These are phyloP conservation scores for Centrocercus urophasianus DNA, from an alignment of 2,113 vertebrate species.

Conservation along the genomic window DNA sequence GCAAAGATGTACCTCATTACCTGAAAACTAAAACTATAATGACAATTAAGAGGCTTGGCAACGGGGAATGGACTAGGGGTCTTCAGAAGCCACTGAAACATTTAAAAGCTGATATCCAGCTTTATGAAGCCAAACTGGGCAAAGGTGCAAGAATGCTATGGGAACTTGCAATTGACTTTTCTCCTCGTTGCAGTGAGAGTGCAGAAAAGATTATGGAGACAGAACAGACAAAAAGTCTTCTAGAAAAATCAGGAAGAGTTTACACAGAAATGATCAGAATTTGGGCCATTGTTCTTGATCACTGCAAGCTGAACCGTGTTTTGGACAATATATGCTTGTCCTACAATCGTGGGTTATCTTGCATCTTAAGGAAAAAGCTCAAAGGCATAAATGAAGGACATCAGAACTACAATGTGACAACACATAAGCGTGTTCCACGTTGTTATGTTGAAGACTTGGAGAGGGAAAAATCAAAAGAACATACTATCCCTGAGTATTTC, in stretches of 20 bases:
- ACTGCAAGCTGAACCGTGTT: conserved; percentile 75
- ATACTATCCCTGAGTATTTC: conserved; percentile 74
- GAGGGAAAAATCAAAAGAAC: conserved; percentile 32
- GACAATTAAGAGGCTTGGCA: conserved; percentile 80
- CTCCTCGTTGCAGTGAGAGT: conserved; percentile 83
- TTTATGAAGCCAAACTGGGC: conserved; percentile 82
- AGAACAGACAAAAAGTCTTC: neutral
- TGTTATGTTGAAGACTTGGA: conserved; percentile 80
- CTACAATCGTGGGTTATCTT: conserved; percentile 80
- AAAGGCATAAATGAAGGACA: conserved; percentile 74
- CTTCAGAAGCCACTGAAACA: conserved; percentile 80
- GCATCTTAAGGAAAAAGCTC: conserved; percentile 82
- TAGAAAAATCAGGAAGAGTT: conserved; percentile 73
- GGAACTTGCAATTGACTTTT: conserved; percentile 86
- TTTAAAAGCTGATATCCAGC: conserved; percentile 78
- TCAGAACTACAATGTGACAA: conserved; percentile 51
- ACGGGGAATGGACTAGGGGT: conserved; percentile 81
- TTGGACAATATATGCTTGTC: conserved; percentile 77
- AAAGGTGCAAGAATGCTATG: conserved; percentile 84
- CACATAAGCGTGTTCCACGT: conserved; percentile 74
- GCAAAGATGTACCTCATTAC: conserved; percentile 75
- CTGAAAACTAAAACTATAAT: conserved; percentile 80
- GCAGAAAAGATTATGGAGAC: conserved; percentile 78
- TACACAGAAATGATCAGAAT: conserved; percentile 86
- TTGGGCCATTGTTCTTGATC: conserved; percentile 84